These are phyloP conservation scores for Dryococelus australis DNA, from an alignment of 2,888 invertebrate genomes.

Conservation along the genomic window DNA sequence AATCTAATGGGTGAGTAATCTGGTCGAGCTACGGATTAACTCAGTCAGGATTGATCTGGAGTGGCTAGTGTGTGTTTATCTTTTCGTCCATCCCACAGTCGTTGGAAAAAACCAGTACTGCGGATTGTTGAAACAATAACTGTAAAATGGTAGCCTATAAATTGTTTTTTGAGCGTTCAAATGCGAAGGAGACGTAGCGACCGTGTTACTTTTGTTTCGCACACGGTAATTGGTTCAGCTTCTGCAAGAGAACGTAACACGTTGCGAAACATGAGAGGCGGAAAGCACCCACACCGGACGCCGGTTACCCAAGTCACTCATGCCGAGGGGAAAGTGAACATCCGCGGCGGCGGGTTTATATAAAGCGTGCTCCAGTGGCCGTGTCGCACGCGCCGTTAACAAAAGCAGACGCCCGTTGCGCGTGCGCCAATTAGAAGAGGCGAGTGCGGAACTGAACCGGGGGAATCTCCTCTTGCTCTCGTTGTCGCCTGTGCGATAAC, in stretches of 20 bases:
- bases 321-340: background rate
- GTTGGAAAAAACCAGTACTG: too few species aligned
- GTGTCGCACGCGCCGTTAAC: background rate
- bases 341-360: background rate
- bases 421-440: background rate
- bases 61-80: too few species aligned
- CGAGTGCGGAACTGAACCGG: background rate
- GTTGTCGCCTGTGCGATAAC: background rate
- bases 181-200: too few species aligned
- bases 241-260: background rate
- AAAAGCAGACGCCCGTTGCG: conserved; percentile 4
- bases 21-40: too few species aligned
- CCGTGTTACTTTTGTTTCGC: too few species aligned
- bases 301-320: background rate
- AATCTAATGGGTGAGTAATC: too few species aligned
- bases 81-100: too few species aligned
- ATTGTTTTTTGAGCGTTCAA: too few species aligned
- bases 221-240: background rate
- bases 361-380: background rate
- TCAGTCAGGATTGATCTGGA: too few species aligned
- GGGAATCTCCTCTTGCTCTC: background rate
- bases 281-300: background rate
- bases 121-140: too few species aligned
- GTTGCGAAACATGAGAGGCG: background rate
- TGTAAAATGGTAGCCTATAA: too few species aligned